These are phyloP conservation scores for Abrostola triplasia DNA, from an alignment of 2,888 invertebrate species.

Conservation along the genomic window DNA sequence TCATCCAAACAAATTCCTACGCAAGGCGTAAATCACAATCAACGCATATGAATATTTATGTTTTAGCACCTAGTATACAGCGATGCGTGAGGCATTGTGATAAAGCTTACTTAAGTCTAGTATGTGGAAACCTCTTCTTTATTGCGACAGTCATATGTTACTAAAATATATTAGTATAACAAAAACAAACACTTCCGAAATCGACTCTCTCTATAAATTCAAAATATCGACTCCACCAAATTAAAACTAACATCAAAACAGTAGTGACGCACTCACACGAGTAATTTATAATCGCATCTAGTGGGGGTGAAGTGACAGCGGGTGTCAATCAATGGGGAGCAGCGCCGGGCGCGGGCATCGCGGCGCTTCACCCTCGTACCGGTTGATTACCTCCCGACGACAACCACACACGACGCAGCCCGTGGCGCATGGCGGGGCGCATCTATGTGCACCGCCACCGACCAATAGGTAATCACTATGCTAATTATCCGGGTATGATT, in stretches of 20 bases:
- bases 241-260: constrained; percentile 35
- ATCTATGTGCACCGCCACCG: constrained; percentile 26
- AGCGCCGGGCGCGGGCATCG: constrained; percentile 22
- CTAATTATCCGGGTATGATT: constrained; percentile 55
- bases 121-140: constrained; percentile 2
- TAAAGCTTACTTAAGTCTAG: background rate
- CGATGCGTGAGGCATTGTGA: constrained; percentile 33
- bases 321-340: constrained; percentile 65
- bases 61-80: constrained; percentile 23
- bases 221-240: constrained; percentile 23
- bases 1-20: constrained; percentile 49
- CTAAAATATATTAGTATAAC: background rate
- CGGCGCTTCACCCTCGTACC: constrained; percentile 33
- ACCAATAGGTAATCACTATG: constrained; percentile 52
- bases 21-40: constrained; percentile 39
- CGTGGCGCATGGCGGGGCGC: constrained; percentile 40
- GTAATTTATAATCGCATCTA: constrained; percentile 61
- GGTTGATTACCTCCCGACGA: constrained; percentile 68
- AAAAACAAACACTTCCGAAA: too few species aligned
- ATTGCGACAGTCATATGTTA: background rate
- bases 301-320: constrained; percentile 60
- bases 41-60: constrained; percentile 45
- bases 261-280: constrained; percentile 22
- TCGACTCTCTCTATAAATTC: too few species aligned
- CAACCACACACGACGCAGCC: constrained; percentile 60